phyloP scores from a whole-genome alignment of 2,113 vertebrate genomes.

The Leuciscus idus region DNA sequence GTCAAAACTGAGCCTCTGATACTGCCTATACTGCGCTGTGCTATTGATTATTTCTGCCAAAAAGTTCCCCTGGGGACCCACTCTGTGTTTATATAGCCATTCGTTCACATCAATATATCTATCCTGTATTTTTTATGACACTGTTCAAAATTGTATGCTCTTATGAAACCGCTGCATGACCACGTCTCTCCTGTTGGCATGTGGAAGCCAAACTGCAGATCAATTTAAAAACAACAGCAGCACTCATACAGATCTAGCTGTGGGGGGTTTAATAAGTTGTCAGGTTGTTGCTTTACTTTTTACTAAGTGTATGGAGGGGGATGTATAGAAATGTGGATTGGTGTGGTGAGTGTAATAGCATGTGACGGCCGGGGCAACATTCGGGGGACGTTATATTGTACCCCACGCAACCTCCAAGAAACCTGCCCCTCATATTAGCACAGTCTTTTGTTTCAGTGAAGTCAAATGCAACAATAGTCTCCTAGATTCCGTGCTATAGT shows the following conservation, averaged over 20 bases:
- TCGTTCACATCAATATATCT: conserved; percentile 77
- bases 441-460: conserved; percentile 28
- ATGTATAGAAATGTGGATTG: conserved; percentile 6
- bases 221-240: neutral
- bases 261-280: neutral
- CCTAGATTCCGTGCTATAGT: neutral
- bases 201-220: neutral
- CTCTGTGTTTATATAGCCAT: conserved; percentile 71
- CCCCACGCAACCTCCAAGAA: neutral
- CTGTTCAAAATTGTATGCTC: conserved; percentile 13
- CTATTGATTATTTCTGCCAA: conserved; percentile 45
- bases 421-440: conserved; percentile 7
- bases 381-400: neutral
- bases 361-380: neutral
- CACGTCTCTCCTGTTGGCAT: neutral
- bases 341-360: conserved; percentile 1
- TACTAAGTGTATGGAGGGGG: neutral
- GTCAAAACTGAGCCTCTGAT: conserved; percentile 27
- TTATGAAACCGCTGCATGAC: neutral
- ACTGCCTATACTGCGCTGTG: neutral
- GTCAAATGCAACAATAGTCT: conserved; percentile 17
- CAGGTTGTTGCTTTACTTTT: neutral
- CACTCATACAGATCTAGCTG: neutral
- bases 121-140: conserved; percentile 52
- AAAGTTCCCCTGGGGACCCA: conserved; percentile 50